Evolutionary conservation across 2,113 vertebrate species (phyloP).

Genomic region (Gnathonemus longibarbis): DNA sequence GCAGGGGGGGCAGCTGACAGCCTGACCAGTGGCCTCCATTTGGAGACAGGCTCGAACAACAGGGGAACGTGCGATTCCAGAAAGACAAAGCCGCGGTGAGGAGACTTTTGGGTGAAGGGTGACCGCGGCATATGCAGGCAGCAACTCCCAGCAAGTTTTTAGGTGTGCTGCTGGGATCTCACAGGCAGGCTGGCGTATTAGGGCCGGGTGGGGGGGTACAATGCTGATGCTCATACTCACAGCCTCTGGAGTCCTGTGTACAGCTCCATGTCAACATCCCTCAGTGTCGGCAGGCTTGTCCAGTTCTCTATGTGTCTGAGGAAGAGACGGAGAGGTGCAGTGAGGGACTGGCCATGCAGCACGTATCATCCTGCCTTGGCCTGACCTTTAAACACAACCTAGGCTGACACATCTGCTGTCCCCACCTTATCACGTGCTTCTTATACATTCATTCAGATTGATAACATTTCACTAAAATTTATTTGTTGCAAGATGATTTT

Average conservation of each 20-base stretch:
- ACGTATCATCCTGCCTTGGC: neutral
- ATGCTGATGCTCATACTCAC: conserved; percentile 62
- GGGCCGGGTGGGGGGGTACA: neutral
- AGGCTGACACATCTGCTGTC: neutral
- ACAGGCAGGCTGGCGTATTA: neutral
- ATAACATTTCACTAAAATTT: neutral
- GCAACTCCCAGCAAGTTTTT: neutral
- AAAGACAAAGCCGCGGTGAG: neutral
- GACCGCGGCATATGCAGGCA: neutral
- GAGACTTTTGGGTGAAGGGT: neutral
- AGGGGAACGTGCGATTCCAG: neutral
- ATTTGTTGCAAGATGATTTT: neutral
- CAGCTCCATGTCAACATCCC: conserved; percentile 81
- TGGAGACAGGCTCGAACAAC: neutral
- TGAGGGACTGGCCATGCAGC: neutral
- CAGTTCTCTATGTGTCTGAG: conserved; percentile 92
- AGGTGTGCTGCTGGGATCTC: neutral
- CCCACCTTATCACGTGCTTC: neutral
- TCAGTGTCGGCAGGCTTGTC: conserved; percentile 75
- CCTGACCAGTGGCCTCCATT: neutral
- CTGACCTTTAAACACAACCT: neutral
- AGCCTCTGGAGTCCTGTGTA: conserved; percentile 89
- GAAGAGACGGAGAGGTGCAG: conserved; percentile 22
- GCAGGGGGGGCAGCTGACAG: neutral
- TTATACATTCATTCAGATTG: neutral